Percentiles rank a stretch among this genome's conserved stretches.
phyloP scores from a whole-genome alignment of 2,797 vertebrate genomes.

The Amblyraja radiata region DNA sequence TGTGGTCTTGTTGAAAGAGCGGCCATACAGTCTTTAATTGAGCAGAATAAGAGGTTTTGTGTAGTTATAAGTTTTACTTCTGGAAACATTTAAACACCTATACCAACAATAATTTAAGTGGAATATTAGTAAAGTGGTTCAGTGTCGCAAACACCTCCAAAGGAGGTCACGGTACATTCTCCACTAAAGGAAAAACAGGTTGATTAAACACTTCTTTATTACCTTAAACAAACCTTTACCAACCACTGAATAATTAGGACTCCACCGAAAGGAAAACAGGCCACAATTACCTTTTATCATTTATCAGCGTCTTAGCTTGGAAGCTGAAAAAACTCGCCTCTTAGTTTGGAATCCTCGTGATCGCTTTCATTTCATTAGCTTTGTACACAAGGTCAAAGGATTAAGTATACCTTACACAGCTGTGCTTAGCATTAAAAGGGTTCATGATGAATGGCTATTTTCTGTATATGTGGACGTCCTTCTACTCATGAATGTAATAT shows the following conservation, averaged over 20 bases:
- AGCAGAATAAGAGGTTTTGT: background rate
- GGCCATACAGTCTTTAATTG: background rate
- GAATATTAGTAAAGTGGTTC: background rate
- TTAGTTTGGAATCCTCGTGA: constrained; percentile 22
- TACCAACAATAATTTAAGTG: background rate
- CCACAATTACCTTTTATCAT: constrained; percentile 5
- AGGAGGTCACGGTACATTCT: constrained; percentile 24
- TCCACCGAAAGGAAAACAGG: constrained; percentile 5
- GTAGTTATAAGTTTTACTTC: background rate
- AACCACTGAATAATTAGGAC: constrained; percentile 33
- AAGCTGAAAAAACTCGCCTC: constrained; percentile 14
- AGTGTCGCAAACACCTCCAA: background rate
- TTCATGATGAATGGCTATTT: background rate
- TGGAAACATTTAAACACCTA: background rate
- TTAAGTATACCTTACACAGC: constrained; percentile 33
- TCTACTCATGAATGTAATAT: background rate
- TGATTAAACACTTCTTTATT: constrained; percentile 35
- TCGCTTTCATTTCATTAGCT: constrained; percentile 16
- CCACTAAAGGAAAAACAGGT: constrained; percentile 19
- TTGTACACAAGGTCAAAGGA: constrained; percentile 14
- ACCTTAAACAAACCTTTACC: background rate
- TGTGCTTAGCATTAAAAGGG: constrained; percentile 3
- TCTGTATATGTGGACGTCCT: background rate
- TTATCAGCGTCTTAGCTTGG: background rate
- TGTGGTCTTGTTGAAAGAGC: background rate